phyloP scores from a whole-genome alignment of 2,113 vertebrate genomes.

The Zosterops hypoxanthus region DNA sequence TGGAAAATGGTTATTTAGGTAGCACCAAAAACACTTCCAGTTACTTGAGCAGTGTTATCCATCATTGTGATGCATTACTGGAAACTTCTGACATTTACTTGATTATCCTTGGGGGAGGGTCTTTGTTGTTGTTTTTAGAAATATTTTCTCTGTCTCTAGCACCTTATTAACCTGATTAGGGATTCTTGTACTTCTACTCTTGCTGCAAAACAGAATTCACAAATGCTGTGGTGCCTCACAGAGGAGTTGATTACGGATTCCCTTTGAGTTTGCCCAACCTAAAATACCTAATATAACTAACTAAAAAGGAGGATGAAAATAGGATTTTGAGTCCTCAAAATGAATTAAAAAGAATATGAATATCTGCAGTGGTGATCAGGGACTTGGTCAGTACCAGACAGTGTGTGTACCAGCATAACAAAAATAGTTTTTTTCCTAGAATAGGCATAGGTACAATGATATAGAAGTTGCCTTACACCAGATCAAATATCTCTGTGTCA shows the following conservation, averaged over 20 bases:
- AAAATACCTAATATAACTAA: background rate
- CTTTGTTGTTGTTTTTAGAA: background rate
- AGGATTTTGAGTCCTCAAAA: background rate
- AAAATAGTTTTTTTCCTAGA: background rate
- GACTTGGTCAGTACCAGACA: background rate
- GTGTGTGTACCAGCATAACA: background rate
- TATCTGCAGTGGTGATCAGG: background rate
- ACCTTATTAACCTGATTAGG: conserved; percentile 17
- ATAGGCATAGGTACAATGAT: background rate
- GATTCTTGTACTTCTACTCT: background rate
- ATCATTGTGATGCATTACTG: background rate
- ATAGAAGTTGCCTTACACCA: background rate
- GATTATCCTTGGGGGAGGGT: background rate
- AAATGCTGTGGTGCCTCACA: background rate
- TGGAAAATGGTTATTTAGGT: background rate
- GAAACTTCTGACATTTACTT: background rate
- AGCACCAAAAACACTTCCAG: background rate
- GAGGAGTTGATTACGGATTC: conserved; percentile 1
- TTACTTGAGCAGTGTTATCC: background rate
- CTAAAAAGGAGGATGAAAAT: background rate
- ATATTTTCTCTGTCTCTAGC: background rate
- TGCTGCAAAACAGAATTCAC: background rate
- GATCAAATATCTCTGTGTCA: background rate
- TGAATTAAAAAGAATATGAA: background rate
- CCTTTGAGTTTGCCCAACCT: background rate